These are phyloP conservation scores for Pan troglodytes DNA, from an alignment of 2,113 vertebrate species.

Conservation along the genomic window NHGRI_mPanTro3-v2.1_pri NC_086016.1:51810501-51811000, in stretches of 20 bases:
- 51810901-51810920: background rate
- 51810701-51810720: background rate
- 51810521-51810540: background rate
- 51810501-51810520: no score
- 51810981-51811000: background rate
- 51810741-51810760: background rate
- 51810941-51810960: background rate
- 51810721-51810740: background rate
- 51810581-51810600: accelerated
- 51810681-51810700: accelerated
- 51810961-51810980: background rate
- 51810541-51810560: background rate
- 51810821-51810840: background rate
- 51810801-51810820: background rate
- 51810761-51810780: background rate
- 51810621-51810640: no score
- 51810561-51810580: background rate
- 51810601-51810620: no score
- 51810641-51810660: no score
- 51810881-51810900: background rate
- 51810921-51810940: accelerated
- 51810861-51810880: background rate
- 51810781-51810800: accelerated
- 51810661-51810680: background rate
- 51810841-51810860: background rate